Base-by-base conservation (phyloP, 2,113 vertebrate genomes). In the Myocastor coypus region DNA sequence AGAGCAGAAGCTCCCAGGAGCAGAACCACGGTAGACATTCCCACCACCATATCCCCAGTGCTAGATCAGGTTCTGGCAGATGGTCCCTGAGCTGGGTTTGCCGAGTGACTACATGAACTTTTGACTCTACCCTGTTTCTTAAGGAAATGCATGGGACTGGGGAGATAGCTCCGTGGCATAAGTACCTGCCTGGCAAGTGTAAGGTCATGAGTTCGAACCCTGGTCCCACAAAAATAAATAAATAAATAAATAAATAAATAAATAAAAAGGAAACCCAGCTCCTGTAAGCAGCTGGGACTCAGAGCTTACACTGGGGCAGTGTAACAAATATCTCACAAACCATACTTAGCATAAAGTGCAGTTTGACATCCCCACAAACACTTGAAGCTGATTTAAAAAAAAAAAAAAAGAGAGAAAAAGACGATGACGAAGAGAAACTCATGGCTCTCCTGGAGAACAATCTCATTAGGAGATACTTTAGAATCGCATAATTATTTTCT, bases 401-500 rank as follows among this genome's bases (percentile, higher is more conserved):
- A 32, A 68, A 68, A 24, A 52, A 34, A 20, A n/a, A 52, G 30
- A 30, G n/a, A 52, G 28, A 78, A 57, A 12, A 61, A 26, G 30
- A 37, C 28, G 32, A 42, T 46, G 64, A 81, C 81, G 59, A 34
- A 69, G 78, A 77, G 55, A 59, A 81, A 95, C 52, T 68, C 66
- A 66, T 64, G 69, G 71, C 75, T 61, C 63, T 80, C 55, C 37
- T 16, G 68, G 82, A 96, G 86, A 85, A 73, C 86, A 94, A 75
- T 81, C 91, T 87, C 84, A 82, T 94, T 92, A 96, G 86, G 75
- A 93, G 92, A 94, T 88, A 88, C 96, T 95, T 96, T 84, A 97
- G 80, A 95, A 94, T 89, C n/a, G 32, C 16, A 5, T 94, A 87
- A 97, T 97, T 96, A 87, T 96, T 97, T 93, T 92, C 93, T 93